Evolutionary conservation across 2,797 vertebrate genomes (phyloP).

Genomic region (Hafferia zeledoni): DNA sequence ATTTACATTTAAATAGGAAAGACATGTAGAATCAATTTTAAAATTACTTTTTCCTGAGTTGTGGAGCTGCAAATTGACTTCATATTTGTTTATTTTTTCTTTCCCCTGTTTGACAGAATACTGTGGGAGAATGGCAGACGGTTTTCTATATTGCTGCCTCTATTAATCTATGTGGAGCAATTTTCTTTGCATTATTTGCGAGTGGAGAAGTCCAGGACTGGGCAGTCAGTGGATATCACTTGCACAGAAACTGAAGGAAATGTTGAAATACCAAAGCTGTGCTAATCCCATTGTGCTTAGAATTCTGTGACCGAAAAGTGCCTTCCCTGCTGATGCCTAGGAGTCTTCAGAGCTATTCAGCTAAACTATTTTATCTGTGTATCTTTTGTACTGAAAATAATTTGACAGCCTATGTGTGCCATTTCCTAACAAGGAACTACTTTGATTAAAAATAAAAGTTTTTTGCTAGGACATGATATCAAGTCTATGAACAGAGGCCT

Average conservation of each 20-base stretch:
- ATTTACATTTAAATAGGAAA: neutral
- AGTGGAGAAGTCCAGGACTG: slow-evolving; percentile 90
- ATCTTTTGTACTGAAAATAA: slow-evolving; percentile 60
- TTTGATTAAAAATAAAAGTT: slow-evolving; percentile 41
- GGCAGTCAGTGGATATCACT: slow-evolving; percentile 81
- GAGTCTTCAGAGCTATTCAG: slow-evolving; percentile 32
- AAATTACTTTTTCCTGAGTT: neutral
- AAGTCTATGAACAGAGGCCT: slow-evolving; percentile 3
- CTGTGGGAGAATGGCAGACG: slow-evolving; percentile 89
- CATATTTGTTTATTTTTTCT: neutral
- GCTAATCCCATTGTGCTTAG: slow-evolving; percentile 18
- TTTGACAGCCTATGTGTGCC: slow-evolving; percentile 25
- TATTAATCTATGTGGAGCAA: slow-evolving; percentile 91
- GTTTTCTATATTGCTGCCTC: slow-evolving; percentile 94
- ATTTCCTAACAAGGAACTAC: slow-evolving; percentile 34
- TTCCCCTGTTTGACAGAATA: slow-evolving; percentile 82
- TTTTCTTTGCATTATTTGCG: slow-evolving; percentile 88
- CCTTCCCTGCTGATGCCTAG: slow-evolving; percentile 66
- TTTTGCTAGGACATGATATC: slow-evolving; percentile 37
- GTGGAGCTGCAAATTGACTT: neutral
- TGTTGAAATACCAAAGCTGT: slow-evolving; percentile 26
- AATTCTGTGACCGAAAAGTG: slow-evolving; percentile 71
- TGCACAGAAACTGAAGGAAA: slow-evolving; percentile 79
- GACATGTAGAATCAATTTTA: neutral
- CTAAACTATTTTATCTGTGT: slow-evolving; percentile 37